Evolutionary conservation across 1,140 invertebrate species (phyloP), one percentile per base, ranked within the genome.

Genomic region (Pantala flavescens): DNA sequence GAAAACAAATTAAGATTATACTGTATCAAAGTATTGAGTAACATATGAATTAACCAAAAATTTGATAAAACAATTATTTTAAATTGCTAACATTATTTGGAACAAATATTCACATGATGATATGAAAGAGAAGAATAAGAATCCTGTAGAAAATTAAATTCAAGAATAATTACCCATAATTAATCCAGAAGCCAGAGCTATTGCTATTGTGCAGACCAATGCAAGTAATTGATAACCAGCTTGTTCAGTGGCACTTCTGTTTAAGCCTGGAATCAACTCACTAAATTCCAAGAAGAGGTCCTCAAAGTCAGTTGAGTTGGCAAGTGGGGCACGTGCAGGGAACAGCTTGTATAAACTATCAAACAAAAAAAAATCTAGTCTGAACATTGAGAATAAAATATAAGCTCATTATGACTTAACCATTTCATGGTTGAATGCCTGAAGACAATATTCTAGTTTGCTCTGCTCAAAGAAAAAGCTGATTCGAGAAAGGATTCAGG

Each of bases 141-240:
- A 36, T 36, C 3, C 3, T 36, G 28, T 19, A 14, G 49, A 63
- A 3, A 74, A 23, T 43, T 76, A 74, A 73, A 74, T 28, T 71
- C n/a, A 71, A 75, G 73, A 24, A 74, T 42, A 43, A n/a, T 28
- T 83, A 95, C 95, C 95, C 82, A 93, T 93, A 74, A 94, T 76
- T 76, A 90, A 79, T 71, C 94, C 95, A n/a, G 90, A 89, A 73
- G 89, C 84, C 43, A 93, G 84, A 63, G 93, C 89, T 28, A 93
- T 84, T 11, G 81, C 81, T 0, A 96, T 72, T 0, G 93, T 95
- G 7, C 92, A 80, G 5, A 82, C 83, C 10, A 96, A 83, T 1
- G 91, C 90, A 7, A 90, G 82, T 70, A 94, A 82, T 85, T 97
- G 94, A 83, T 89, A 93, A 10, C 85, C 86, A 0, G 91, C 93